Evolutionary conservation across 2,797 vertebrate genomes (phyloP).

Genomic region (Sebastes nivosus): DNA sequence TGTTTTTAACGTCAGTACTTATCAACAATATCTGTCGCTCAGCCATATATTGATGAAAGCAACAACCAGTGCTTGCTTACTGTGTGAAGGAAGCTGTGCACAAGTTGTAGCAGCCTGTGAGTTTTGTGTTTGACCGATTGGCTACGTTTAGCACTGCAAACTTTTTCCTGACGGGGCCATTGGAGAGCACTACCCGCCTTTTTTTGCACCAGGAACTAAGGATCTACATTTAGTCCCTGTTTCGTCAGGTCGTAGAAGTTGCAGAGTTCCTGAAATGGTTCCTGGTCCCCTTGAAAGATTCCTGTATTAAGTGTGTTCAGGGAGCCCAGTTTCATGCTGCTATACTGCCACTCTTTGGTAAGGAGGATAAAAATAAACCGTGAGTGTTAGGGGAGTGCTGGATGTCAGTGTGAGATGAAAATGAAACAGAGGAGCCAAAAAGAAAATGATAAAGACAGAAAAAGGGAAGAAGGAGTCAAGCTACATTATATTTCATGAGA

Average conservation of each 20-base stretch:
- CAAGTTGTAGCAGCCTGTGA: too few relatives aligned
- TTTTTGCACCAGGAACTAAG: neutral
- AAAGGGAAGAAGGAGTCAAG: neutral
- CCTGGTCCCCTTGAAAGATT: neutral
- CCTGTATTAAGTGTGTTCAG: neutral
- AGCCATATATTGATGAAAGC: too few relatives aligned
- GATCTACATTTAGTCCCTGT: neutral
- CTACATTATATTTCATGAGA: neutral
- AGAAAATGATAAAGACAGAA: slow-evolving; percentile 32
- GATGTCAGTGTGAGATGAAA: slow-evolving; percentile 1
- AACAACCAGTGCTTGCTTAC: neutral
- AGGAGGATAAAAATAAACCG: neutral
- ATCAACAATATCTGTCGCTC: accelerated
- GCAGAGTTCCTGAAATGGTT: neutral
- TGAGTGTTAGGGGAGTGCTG: neutral
- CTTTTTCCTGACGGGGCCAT: accelerated
- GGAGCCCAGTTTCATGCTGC: neutral
- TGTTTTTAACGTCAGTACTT: neutral
- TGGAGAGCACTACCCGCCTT: neutral
- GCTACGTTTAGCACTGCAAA: neutral
- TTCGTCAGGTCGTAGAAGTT: neutral
- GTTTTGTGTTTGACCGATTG: neutral
- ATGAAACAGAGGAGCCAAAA: neutral
- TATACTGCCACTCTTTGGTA: slow-evolving; percentile 4
- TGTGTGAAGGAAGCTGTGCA: too few relatives aligned